These are phyloP conservation scores for Picathartes gymnocephalus DNA, from an alignment of 2,113 vertebrate species.

Conservation along the genomic window DNA sequence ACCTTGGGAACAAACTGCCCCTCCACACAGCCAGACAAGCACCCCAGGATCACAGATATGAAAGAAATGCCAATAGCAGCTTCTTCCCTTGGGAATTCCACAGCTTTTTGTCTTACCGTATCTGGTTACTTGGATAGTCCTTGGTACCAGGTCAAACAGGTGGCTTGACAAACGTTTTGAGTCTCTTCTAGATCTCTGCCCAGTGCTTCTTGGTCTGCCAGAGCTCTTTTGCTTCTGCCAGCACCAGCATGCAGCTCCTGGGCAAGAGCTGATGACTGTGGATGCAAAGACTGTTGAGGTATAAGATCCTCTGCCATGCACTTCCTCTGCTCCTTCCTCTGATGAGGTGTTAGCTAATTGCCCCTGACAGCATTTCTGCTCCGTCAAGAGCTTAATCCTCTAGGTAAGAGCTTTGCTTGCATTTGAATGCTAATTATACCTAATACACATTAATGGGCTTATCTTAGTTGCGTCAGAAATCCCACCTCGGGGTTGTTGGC, in stretches of 20 bases:
- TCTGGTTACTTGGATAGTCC: neutral
- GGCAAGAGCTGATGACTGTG: neutral
- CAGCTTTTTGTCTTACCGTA: neutral
- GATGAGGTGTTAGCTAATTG: conserved; percentile 31
- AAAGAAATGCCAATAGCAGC: neutral
- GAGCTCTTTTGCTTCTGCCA: neutral
- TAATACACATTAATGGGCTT: conserved; percentile 40
- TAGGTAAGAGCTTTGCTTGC: conserved; percentile 37
- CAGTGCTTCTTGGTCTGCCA: neutral
- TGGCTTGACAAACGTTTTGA: neutral
- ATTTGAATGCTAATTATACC: conserved; percentile 58
- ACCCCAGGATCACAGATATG: neutral
- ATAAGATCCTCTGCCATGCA: neutral
- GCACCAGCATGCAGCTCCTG: neutral
- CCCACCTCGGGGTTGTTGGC: neutral
- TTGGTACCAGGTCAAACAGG: neutral
- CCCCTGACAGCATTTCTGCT: conserved; percentile 19
- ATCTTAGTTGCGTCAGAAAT: conserved; percentile 41
- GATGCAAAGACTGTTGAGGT: neutral
- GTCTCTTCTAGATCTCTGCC: neutral
- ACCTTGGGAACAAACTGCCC: neutral
- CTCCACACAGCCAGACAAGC: neutral
- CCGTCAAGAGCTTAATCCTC: conserved; percentile 22
- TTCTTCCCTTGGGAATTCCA: neutral
- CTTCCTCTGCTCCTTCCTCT: neutral